Evolutionary conservation across 2,113 vertebrate species (phyloP).

Genomic region (Semicossyphus pulcher): DNA sequence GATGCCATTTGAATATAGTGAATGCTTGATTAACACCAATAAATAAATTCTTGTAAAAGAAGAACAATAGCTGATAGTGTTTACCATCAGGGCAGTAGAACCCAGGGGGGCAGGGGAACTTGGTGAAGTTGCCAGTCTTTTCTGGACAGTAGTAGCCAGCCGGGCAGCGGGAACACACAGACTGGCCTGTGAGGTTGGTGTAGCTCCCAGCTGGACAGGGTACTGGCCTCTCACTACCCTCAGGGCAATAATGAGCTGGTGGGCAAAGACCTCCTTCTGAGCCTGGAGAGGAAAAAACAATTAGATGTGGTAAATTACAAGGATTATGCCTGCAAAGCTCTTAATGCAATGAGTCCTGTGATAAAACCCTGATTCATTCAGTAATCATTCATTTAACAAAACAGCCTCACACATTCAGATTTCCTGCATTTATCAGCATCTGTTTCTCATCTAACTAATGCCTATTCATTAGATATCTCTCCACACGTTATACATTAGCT

Average conservation of each 20-base stretch:
- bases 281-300: constrained; percentile 61
- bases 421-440: constrained; percentile 50
- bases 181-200: constrained; percentile 87
- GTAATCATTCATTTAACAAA: constrained; percentile 46
- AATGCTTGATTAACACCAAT: no score
- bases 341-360: constrained; percentile 41
- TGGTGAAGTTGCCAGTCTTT: constrained; percentile 83
- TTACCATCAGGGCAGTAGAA: constrained; percentile 95
- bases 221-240: constrained; percentile 80
- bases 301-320: constrained; percentile 46
- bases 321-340: constrained; percentile 47
- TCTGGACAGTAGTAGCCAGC: constrained; percentile 92
- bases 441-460: constrained; percentile 32
- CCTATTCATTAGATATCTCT: constrained; percentile 22
- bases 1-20: no score
- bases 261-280: constrained; percentile 85
- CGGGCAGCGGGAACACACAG: constrained; percentile 86
- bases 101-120: constrained; percentile 87
- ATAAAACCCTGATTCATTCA: constrained; percentile 60
- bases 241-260: constrained; percentile 88
- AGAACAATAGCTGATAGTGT: neutral
- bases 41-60: neutral
- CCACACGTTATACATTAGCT: constrained; percentile 33
- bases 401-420: constrained; percentile 39
- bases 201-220: constrained; percentile 91